A percentile compares a stretch with the other conserved stretches of the same genome.
These are phyloP conservation scores for Ridgeia piscesae DNA, from an alignment of 1,140 invertebrate species.

Conservation along the genomic window DNA sequence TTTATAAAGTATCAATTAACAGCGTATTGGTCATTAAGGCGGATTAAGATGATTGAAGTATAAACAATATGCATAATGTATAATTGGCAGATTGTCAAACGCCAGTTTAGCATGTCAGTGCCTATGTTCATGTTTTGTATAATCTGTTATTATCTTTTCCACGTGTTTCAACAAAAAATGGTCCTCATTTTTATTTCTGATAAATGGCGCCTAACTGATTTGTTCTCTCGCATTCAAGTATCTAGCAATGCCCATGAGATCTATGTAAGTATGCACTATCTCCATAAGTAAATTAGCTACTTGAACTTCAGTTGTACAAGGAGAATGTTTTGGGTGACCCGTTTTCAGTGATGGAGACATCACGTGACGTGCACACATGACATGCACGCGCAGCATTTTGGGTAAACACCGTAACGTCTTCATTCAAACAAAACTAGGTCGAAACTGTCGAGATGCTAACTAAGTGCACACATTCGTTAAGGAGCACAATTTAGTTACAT, in stretches of 20 bases:
- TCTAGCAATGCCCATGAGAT: not conserved
- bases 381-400: too few species aligned
- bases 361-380: too few species aligned
- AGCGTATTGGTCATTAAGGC: too few species aligned
- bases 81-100: too few species aligned
- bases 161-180: not conserved
- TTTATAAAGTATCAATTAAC: too few species aligned
- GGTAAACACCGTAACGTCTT: too few species aligned
- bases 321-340: not conserved
- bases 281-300: not conserved
- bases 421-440: not conserved
- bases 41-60: too few species aligned
- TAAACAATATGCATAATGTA: too few species aligned
- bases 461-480: not conserved
- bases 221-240: not conserved
- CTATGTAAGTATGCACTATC: not conserved
- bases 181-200: not conserved
- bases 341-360: not conserved
- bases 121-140: too few species aligned
- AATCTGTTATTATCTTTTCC: not conserved
- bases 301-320: not conserved
- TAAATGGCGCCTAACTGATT: not conserved
- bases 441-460: not conserved
- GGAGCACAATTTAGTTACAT: not conserved
- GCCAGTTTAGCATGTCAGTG: not conserved